These are phyloP conservation scores for Cavia porcellus DNA, from an alignment of 2,113 vertebrate species.

Conservation along the genomic window DNA sequence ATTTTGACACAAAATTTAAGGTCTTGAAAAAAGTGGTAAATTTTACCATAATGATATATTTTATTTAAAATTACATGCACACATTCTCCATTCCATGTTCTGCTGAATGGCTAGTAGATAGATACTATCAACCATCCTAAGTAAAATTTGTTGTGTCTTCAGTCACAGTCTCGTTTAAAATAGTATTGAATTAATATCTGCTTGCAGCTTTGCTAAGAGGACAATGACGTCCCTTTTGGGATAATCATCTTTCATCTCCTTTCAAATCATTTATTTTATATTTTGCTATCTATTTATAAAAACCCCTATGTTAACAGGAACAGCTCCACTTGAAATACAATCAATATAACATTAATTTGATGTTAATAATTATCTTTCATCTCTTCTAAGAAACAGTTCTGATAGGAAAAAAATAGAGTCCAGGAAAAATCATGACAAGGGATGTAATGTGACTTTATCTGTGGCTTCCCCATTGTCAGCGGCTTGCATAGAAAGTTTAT, in stretches of 20 bases:
- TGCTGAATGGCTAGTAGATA: background rate
- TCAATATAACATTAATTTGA: constrained; percentile 15
- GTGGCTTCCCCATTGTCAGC: fast-evolving
- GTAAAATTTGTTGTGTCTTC: background rate
- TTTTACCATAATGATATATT: background rate
- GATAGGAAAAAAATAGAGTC: background rate
- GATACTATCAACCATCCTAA: background rate
- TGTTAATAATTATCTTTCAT: constrained; percentile 21
- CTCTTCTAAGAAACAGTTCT: background rate
- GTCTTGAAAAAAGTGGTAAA: background rate
- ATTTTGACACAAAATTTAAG: background rate
- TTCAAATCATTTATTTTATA: background rate
- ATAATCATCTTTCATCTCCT: background rate
- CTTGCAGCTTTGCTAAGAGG: background rate
- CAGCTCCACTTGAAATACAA: background rate
- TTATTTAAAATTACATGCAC: background rate
- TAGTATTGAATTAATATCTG: background rate
- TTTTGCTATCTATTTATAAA: constrained; percentile 17
- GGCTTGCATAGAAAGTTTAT: background rate
- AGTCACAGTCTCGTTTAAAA: background rate
- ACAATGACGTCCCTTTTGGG: background rate
- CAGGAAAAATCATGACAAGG: background rate
- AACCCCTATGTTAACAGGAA: background rate
- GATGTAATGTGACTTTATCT: background rate
- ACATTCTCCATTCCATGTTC: background rate